Evolutionary conservation across 2,888 invertebrate species (phyloP), one percentile per base, ranked within the genome.

Genomic region (Falcaria lacertinaria): DNA sequence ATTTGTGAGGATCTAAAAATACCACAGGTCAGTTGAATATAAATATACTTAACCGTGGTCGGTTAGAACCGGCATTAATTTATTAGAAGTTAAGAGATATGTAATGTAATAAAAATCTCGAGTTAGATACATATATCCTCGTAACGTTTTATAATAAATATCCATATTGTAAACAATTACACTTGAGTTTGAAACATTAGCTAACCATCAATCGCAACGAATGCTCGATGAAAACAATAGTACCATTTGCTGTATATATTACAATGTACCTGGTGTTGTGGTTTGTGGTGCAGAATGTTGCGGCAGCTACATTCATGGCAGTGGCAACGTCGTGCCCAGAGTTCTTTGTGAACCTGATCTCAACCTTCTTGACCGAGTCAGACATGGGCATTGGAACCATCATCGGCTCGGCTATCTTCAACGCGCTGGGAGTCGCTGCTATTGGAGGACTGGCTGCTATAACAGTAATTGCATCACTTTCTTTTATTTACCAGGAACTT

Each of bases 281-380:
- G 19, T 19, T 19, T 19, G 19, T 19, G 3, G 19, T 67, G 15
- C 79, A 94, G 88, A 97, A 99, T 81, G 96, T 98, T 11, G 98
- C 98, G 0, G 98, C 98, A 0, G 98, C 98, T 2, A 98, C 98
- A 0, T 98, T 99, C 64, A 97, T 98, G 96, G 95, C 98, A 0
- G 93, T 97, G 0, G 98, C 98, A 2, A 98, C 98, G 1, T 97
- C 97, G 13, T 95, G 96, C 52, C 98, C 98, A 0, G 98, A 98
- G 81, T 92, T 98, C 50, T 98, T 98, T 79, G 96, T 97, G 34
- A 97, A 96, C 68, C 90, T 97, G 32, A 95, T 98, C 38, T 97
- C 96, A 2, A 96, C 96, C 0, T 95, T 97, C 61, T 80, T 97
- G 8, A 94, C 96, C 0, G 87, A 94, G 53, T 95, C 95, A 0